A percentile compares a stretch with the other conserved stretches of the same genome.
Conservation (phyloP, 2,888 invertebrate species). For the Catonia carolina region DNA sequence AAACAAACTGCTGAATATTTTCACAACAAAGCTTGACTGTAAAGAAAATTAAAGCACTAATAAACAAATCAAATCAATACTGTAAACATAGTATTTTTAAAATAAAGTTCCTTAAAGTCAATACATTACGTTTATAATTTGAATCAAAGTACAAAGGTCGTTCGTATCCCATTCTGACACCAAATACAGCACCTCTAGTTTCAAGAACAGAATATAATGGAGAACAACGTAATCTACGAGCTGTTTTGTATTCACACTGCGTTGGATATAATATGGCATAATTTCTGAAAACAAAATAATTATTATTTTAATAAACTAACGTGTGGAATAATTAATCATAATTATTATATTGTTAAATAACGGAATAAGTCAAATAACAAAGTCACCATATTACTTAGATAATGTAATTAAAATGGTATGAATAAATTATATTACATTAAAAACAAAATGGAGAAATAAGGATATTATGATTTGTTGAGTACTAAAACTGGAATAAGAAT, state of each 20-base stretch:
- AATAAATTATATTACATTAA: too few relatives aligned
- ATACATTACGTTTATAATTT: constrained; percentile 45
- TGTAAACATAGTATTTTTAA: too few relatives aligned
- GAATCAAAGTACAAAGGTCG: constrained; percentile 61
- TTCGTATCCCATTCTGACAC: constrained; percentile 65
- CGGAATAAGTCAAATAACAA: neutral
- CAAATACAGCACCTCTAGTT: constrained; percentile 58
- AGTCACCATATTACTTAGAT: neutral
- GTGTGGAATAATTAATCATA: too few relatives aligned
- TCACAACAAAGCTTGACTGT: too few relatives aligned
- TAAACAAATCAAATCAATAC: too few relatives aligned
- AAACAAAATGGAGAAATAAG: too few relatives aligned
- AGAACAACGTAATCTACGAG: constrained; percentile 56
- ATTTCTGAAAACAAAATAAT: constrained; percentile 41
- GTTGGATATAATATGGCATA: constrained; percentile 52
- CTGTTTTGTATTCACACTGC: constrained; percentile 55
- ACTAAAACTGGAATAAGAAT: too few relatives aligned
- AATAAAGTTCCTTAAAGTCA: too few relatives aligned
- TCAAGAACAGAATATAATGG: constrained; percentile 61
- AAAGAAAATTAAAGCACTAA: too few relatives aligned
- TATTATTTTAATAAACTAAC: neutral
- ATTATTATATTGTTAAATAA: neutral
- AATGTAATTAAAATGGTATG: too few relatives aligned
- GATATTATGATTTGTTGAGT: too few relatives aligned
- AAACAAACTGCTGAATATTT: too few relatives aligned